These are phyloP conservation scores for Odobenus rosmarus DNA, from an alignment of 2,113 vertebrate genomes.

Conservation along the genomic window DNA sequence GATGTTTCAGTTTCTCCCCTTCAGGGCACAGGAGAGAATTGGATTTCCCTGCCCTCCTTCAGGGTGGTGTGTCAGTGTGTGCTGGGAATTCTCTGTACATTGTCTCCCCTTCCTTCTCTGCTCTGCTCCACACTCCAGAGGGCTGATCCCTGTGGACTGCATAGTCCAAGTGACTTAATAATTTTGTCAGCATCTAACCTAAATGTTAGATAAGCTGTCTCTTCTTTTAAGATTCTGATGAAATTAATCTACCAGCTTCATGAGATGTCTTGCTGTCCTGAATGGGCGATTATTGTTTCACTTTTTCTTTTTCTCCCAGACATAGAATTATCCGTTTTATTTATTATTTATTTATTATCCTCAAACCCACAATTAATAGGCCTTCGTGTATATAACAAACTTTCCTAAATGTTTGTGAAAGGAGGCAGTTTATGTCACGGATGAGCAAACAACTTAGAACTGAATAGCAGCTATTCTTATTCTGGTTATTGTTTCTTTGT, in stretches of 20 bases:
- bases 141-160: not conserved
- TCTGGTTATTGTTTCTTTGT: not conserved
- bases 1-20: not conserved
- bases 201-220: not conserved
- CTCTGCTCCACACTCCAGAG: not conserved
- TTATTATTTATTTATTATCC: not conserved
- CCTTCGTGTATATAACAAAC: not conserved
- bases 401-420: not conserved
- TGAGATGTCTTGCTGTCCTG: not conserved
- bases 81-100: not conserved
- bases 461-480: not conserved
- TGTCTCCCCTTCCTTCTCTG: not conserved
- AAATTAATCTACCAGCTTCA: not conserved
- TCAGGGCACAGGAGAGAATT: not conserved
- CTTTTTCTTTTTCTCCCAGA: not conserved
- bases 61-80: not conserved
- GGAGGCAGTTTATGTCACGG: not conserved
- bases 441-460: not conserved
- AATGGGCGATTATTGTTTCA: not conserved
- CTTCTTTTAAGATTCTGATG: not conserved
- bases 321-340: not conserved
- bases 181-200: conserved; percentile 4
- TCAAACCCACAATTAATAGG: not conserved
- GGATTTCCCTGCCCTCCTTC: not conserved
- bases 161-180: not conserved